Conservation (phyloP, 2,888 invertebrate species). For the Heliconius cydno region DNA sequence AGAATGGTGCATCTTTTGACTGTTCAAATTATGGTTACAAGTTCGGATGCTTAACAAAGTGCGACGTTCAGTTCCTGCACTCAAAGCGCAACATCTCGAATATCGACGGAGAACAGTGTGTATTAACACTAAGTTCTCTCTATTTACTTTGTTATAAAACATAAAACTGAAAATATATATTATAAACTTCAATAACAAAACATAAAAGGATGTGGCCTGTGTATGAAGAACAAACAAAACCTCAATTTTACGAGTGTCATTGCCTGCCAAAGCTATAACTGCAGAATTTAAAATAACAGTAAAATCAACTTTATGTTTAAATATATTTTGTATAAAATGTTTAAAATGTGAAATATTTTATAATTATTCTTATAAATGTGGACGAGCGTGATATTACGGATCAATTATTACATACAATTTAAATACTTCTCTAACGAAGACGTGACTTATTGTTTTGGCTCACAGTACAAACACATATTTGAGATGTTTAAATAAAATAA, state of each 20-base stretch:
- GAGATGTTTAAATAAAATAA: background rate
- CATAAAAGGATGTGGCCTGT: slow-evolving; percentile 24
- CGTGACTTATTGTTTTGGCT: background rate
- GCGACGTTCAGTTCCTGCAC: background rate
- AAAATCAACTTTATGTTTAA: background rate
- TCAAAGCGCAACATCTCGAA: background rate
- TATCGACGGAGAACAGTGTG: background rate
- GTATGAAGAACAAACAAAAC: slow-evolving; percentile 7
- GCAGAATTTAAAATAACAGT: background rate
- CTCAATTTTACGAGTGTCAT: slow-evolving; percentile 18
- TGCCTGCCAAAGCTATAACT: background rate
- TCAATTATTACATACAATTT: background rate
- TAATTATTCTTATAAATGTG: background rate
- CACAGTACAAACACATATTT: slow-evolving; percentile 1
- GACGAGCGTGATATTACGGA: too few species aligned
- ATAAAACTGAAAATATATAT: background rate
- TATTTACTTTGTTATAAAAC: too few species aligned
- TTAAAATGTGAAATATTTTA: background rate
- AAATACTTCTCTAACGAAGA: background rate
- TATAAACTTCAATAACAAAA: background rate
- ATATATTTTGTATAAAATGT: background rate
- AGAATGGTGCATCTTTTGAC: too few species aligned
- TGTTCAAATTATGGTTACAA: too few species aligned
- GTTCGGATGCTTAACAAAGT: too few species aligned
- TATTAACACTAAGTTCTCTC: background rate